phyloP scores from a whole-genome alignment of 2,888 invertebrate species.

The Blera fallax region DNA sequence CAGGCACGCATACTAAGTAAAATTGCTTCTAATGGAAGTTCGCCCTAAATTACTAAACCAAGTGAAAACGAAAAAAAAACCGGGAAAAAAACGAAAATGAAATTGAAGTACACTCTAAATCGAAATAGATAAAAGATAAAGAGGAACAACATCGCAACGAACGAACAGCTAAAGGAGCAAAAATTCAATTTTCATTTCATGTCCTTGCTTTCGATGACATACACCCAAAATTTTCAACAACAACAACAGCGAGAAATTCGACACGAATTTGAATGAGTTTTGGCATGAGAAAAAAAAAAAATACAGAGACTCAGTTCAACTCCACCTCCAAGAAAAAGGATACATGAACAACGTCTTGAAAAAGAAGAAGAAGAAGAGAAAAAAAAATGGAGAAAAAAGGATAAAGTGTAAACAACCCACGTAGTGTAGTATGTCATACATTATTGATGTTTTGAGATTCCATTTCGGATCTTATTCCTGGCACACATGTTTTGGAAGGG shows the following conservation, averaged over 20 bases:
- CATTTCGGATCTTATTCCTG: conserved; percentile 2
- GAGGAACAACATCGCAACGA: conserved; percentile 13
- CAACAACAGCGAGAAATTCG: conserved; percentile 37
- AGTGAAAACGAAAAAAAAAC: neutral
- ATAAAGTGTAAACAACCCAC: conserved; percentile 63
- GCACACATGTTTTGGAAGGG: neutral
- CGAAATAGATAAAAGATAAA: conserved; percentile 55
- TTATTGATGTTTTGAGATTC: conserved; percentile 58
- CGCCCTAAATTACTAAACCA: neutral
- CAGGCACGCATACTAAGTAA: neutral
- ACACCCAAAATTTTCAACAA: neutral
- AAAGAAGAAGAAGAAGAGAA: neutral
- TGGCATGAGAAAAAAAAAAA: conserved; percentile 10
- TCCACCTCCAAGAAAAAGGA: neutral
- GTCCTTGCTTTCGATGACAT: conserved; percentile 28
- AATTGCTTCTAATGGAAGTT: conserved; percentile 15
- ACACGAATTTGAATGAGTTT: conserved; percentile 64
- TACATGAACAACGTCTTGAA: neutral
- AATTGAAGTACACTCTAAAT: conserved; percentile 53
- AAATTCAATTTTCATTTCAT: conserved; percentile 66
- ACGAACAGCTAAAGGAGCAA: conserved; percentile 45
- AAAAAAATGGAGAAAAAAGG: neutral
- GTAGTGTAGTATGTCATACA: conserved; percentile 52
- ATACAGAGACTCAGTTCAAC: neutral
- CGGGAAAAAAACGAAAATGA: neutral